Evolutionary conservation across 2,797 vertebrate species (phyloP).

Genomic region (Cephalopachus bancanus): DNA sequence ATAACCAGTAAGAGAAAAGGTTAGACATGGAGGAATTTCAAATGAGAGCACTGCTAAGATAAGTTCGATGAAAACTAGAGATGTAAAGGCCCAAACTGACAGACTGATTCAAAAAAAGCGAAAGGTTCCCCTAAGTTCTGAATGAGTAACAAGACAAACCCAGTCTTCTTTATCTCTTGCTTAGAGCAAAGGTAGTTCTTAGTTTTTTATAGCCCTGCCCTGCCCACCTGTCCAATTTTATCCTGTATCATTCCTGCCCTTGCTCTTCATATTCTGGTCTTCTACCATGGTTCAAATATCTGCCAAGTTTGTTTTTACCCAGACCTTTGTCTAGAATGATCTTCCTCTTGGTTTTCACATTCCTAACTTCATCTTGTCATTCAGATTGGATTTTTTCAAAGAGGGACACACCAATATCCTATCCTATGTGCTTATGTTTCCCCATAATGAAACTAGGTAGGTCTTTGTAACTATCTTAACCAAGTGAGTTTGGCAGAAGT

Average conservation of each 20-base stretch:
- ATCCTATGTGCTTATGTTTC: not conserved
- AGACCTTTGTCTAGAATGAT: not conserved
- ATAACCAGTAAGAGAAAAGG: not conserved
- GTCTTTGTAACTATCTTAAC: not conserved
- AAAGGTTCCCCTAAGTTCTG: not conserved
- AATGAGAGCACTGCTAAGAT: not conserved
- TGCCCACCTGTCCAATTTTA: not conserved
- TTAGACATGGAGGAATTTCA: not conserved
- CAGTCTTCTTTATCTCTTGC: not conserved
- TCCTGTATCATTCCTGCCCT: not conserved
- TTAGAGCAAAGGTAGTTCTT: not conserved
- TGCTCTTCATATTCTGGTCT: not conserved
- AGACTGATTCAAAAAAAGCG: not conserved
- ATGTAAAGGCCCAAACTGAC: not conserved
- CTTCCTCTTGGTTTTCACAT: slow-evolving; percentile 11
- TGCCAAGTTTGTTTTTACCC: not conserved
- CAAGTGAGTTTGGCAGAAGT: not conserved
- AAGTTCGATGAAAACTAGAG: not conserved
- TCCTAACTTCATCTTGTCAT: not conserved
- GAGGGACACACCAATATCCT: not conserved
- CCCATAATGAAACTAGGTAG: not conserved
- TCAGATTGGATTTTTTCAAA: slow-evolving; percentile 22
- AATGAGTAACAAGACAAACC: not conserved
- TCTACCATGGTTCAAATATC: not conserved
- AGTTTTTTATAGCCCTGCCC: not conserved